These are phyloP conservation scores for Psilopsiagon aymara DNA, from an alignment of 2,113 vertebrate genomes.

Conservation along the genomic window DNA sequence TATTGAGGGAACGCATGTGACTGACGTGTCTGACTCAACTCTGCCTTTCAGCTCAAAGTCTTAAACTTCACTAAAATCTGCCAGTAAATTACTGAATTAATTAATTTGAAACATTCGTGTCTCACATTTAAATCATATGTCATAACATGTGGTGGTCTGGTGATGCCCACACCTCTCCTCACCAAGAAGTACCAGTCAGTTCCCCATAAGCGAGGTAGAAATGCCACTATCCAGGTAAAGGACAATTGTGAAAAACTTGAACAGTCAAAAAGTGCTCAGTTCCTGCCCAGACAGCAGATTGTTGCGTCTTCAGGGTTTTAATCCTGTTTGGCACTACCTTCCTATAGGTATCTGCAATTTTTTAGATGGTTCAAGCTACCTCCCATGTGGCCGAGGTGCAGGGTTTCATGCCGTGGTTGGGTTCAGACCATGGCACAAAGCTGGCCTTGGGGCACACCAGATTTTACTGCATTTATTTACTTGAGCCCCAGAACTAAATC, in stretches of 20 bases:
- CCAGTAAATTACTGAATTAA: background rate
- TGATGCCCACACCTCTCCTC: accelerated
- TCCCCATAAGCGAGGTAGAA: background rate
- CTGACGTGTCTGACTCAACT: background rate
- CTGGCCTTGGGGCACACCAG: accelerated
- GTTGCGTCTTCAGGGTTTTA: background rate
- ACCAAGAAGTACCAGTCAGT: background rate
- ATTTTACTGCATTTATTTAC: background rate
- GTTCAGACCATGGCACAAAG: background rate
- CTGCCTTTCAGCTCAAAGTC: background rate
- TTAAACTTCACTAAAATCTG: background rate
- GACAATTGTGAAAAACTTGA: background rate
- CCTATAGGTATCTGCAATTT: accelerated
- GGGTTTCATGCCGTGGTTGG: background rate
- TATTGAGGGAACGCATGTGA: background rate
- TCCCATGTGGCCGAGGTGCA: background rate
- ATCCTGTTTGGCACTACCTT: accelerated
- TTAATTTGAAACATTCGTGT: background rate
- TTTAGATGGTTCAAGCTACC: background rate
- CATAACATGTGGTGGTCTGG: accelerated
- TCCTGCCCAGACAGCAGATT: background rate
- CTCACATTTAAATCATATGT: background rate
- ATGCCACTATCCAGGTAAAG: background rate
- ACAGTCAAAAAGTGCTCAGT: background rate
- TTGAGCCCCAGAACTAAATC: background rate